Base-by-base conservation (phyloP, 2,113 vertebrate genomes). In the Crotophaga sulcirostris region DNA sequence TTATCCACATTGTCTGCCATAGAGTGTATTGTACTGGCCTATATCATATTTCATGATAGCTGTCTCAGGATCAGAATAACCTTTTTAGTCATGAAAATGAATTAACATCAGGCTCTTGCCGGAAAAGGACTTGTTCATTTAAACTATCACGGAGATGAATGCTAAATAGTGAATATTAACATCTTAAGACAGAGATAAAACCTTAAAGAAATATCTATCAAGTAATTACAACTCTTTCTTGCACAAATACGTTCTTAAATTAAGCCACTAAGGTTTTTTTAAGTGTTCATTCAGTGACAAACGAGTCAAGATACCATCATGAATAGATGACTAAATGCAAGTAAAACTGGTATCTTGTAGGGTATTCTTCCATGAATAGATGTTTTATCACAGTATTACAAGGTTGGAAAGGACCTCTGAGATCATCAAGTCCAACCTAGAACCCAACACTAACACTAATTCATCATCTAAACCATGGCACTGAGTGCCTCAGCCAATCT, bases 1-100 rank as follows among this genome's bases (percentile, higher is more conserved):
- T 85, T 86, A 60, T 68, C 56, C 72, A 67, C 19, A 18, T 63
- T 86, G 33, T 74, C 13, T 67, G 0, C 33, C 52, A 3, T 8
- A 29, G 38, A 28, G 12, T 66, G 5, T 45, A 28, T 78, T 85
- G 28, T 89, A 59, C 40, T 83, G 24, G 16, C 12, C 87, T 93
- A n/a, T 87, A 89, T 78, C 26, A 11, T 92, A 89, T 91, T 96
- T 95, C 77, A 49, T 74, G 42, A 59, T 56, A 66, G 76, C 81
- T 96, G 77, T 95, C 60, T 90, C 20, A 85, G 84, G 40, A 90
- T 85, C 73, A 91, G 59, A 60, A 64, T 91, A 93, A 90, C 49
- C 29, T 93, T 95, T 97, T 94, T 91, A 90, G 92, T 97, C 24
- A 64, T 44, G 90, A 93, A 92, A 96, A 93, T 64, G 20, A 94